A percentile compares a stretch with the other conserved stretches of the same genome.
Conservation (phyloP, 2,113 vertebrate genomes). For the Podilymbus podiceps region DNA sequence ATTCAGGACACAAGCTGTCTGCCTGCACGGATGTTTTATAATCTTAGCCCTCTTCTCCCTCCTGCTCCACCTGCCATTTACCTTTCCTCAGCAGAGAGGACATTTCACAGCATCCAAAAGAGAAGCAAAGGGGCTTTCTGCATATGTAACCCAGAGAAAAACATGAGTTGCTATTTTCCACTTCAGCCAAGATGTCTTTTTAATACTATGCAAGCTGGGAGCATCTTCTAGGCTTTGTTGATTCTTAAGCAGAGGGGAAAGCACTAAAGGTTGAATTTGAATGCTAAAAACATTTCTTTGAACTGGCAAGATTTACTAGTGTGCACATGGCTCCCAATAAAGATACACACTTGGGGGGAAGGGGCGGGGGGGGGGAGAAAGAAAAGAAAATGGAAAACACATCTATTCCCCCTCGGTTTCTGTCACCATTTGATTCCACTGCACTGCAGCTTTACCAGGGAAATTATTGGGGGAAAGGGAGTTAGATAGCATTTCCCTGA, state of each 20-base stretch:
- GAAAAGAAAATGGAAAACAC: neutral
- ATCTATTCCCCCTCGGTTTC: conserved; percentile 39
- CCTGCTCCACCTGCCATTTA: neutral
- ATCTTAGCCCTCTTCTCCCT: neutral
- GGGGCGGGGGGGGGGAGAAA: no score
- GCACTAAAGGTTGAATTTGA: conserved; percentile 38
- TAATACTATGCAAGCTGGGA: conserved; percentile 50
- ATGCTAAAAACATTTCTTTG: conserved; percentile 49
- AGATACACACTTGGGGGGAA: neutral
- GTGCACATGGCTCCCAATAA: conserved; percentile 12
- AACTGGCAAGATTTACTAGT: neutral
- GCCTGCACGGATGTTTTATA: neutral
- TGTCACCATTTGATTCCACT: conserved; percentile 58
- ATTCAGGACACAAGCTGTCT: neutral
- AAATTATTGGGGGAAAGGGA: conserved; percentile 57
- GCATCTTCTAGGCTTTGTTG: conserved; percentile 54
- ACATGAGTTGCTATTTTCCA: conserved; percentile 31
- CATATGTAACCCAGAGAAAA: conserved; percentile 28
- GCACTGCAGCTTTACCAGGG: conserved; percentile 53
- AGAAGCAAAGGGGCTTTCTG: neutral
- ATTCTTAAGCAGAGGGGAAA: conserved; percentile 24
- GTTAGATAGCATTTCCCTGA: conserved; percentile 53
- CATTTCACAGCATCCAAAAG: neutral
- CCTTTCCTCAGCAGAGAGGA: neutral
- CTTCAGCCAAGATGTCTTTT: conserved; percentile 28